phyloP scores from a whole-genome alignment of 2,888 invertebrate genomes.

The Drosophila kanekoi region DNA sequence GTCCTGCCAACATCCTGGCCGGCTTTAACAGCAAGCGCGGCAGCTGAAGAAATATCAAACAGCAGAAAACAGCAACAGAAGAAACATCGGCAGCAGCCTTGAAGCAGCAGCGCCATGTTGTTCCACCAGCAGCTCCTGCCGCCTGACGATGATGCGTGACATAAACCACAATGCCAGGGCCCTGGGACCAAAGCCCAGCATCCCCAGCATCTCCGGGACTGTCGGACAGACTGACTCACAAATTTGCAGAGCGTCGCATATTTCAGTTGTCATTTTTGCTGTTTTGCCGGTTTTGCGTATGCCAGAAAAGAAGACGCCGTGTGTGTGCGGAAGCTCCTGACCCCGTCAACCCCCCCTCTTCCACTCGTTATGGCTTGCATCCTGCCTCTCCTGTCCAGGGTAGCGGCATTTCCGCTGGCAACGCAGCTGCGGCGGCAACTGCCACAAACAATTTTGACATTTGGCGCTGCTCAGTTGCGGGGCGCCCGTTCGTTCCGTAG shows the following conservation, averaged over 20 bases:
- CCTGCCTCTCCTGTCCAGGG: slow-evolving; percentile 16
- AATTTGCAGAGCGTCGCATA: slow-evolving; percentile 69
- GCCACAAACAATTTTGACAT: slow-evolving; percentile 79
- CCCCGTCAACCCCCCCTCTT: neutral
- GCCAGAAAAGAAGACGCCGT: slow-evolving; percentile 50
- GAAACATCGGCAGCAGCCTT: slow-evolving; percentile 21
- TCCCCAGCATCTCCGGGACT: slow-evolving; percentile 27
- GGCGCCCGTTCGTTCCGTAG: slow-evolving; percentile 15
- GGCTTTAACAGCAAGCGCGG: neutral
- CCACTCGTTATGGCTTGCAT: neutral
- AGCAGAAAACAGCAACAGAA: slow-evolving; percentile 9
- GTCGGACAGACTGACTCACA: slow-evolving; percentile 32
- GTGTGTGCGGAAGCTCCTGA: neutral
- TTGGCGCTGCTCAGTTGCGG: slow-evolving; percentile 54
- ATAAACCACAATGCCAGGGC: slow-evolving; percentile 61
- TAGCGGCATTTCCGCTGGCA: slow-evolving; percentile 74
- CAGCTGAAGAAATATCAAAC: slow-evolving; percentile 14
- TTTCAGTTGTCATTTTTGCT: slow-evolving; percentile 76
- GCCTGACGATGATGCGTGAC: slow-evolving; percentile 48
- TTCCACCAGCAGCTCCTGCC: neutral
- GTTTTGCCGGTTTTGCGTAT: slow-evolving; percentile 73
- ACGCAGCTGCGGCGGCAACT: slow-evolving; percentile 70
- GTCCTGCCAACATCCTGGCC: slow-evolving; percentile 13
- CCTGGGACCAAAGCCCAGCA: slow-evolving; percentile 35
- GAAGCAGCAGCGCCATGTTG: neutral